Conservation (phyloP, 2,797 vertebrate genomes). For the Dendrocincla fuliginosa region DNA sequence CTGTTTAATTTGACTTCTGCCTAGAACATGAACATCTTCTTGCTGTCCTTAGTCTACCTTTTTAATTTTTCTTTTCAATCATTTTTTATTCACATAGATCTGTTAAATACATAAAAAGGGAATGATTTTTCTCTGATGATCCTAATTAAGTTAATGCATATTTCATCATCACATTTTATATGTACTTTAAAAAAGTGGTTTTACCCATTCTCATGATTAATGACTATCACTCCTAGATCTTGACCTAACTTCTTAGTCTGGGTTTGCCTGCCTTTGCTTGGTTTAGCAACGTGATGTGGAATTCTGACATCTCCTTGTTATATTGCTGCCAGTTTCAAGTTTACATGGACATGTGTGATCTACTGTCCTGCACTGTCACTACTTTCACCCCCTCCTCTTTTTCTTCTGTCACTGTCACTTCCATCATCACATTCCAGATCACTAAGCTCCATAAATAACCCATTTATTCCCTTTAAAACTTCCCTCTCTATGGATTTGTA, state of each 20-base stretch:
- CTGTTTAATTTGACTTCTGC: conserved; percentile 26
- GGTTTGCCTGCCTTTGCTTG: neutral
- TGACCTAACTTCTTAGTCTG: neutral
- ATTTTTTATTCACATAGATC: conserved; percentile 57
- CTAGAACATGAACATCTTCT: neutral
- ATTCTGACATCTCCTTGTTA: neutral
- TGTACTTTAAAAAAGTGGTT: conserved; percentile 46
- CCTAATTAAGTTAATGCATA: conserved; percentile 59
- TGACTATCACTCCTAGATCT: neutral
- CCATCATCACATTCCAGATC: neutral
- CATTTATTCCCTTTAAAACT: neutral
- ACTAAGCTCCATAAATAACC: neutral
- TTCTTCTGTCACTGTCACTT: neutral
- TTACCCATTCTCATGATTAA: conserved; percentile 15
- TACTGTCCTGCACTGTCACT: neutral
- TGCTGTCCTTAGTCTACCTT: neutral
- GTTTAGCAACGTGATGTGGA: neutral
- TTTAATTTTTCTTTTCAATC: conserved; percentile 28
- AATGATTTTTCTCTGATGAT: conserved; percentile 52
- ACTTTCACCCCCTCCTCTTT: neutral
- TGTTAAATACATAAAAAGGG: conserved; percentile 50
- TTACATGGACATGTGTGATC: neutral
- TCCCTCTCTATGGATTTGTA: neutral
- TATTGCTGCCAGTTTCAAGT: neutral
- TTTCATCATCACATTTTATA: conserved; percentile 46